Conservation (phyloP, 1,140 invertebrate species). For the Drosophila triauraria region DNA sequence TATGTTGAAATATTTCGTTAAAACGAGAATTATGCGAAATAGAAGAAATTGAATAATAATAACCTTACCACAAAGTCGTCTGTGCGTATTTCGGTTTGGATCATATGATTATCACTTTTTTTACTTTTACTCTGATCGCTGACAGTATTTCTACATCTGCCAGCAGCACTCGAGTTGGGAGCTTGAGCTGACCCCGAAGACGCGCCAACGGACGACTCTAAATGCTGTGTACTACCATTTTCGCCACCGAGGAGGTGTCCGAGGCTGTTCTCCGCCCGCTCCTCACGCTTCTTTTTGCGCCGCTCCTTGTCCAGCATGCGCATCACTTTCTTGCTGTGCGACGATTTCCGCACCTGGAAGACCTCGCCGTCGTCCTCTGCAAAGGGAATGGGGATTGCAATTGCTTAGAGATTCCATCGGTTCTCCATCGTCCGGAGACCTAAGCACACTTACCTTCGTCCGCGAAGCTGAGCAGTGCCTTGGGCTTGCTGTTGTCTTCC, state of each 20-base stretch:
- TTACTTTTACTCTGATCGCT: conserved; percentile 83
- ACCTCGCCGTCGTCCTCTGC: conserved; percentile 94
- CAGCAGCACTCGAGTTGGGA: conserved; percentile 39
- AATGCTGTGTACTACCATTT: conserved; percentile 78
- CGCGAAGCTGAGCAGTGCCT: conserved; percentile 92
- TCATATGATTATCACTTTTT: conserved; percentile 85
- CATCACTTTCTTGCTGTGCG: conserved; percentile 95
- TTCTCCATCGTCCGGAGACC: too few species aligned
- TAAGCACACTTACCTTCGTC: conserved; percentile 88
- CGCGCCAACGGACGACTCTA: conserved; percentile 63
- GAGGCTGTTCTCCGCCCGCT: conserved; percentile 48
- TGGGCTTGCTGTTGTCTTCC: conserved; percentile 85
- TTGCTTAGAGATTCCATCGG: not conserved
- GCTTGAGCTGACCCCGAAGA: conserved; percentile 46
- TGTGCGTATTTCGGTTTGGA: conserved; percentile 85
- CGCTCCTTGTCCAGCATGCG: conserved; percentile 93
- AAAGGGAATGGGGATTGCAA: not conserved
- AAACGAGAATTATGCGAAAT: conserved; percentile 47
- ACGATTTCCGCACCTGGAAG: conserved; percentile 98
- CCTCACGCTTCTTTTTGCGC: conserved; percentile 89
- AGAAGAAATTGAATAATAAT: conserved; percentile 85
- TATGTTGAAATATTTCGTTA: conserved; percentile 56
- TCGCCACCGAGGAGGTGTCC: conserved; percentile 41
- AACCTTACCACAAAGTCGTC: conserved; percentile 86
- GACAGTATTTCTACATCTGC: conserved; percentile 43